Evolutionary conservation across 2,888 invertebrate species (phyloP).

Genomic region (Pelosia muscerda): DNA sequence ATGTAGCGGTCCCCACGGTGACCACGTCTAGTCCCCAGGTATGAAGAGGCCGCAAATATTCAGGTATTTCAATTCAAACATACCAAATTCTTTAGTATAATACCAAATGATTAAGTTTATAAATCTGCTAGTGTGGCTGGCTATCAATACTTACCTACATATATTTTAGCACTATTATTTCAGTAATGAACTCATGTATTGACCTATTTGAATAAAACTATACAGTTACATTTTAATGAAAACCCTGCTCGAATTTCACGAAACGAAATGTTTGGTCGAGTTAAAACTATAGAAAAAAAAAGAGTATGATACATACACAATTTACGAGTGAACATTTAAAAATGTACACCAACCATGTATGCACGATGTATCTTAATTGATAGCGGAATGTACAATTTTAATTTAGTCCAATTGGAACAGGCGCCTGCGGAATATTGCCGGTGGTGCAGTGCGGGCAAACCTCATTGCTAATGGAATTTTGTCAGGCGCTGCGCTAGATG

Average conservation of each 20-base stretch:
- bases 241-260: neutral
- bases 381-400: slow-evolving; percentile 23
- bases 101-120: too few relatives aligned
- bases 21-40: too few relatives aligned
- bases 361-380: neutral
- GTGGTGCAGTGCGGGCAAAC: slow-evolving; percentile 48
- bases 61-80: too few relatives aligned
- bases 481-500: slow-evolving; percentile 37
- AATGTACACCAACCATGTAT: neutral
- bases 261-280: neutral
- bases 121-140: too few relatives aligned
- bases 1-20: too few relatives aligned
- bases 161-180: too few relatives aligned
- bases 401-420: slow-evolving; percentile 11
- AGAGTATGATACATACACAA: neutral
- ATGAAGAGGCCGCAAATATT: too few relatives aligned
- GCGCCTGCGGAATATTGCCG: slow-evolving; percentile 40
- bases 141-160: too few relatives aligned
- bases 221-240: neutral
- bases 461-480: slow-evolving; percentile 43
- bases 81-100: too few relatives aligned
- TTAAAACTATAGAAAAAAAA: neutral
- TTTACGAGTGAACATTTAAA: neutral
- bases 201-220: neutral
- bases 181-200: neutral